phyloP scores from a whole-genome alignment of 2,888 invertebrate species.

The Amphipyra tragopoginis region DNA sequence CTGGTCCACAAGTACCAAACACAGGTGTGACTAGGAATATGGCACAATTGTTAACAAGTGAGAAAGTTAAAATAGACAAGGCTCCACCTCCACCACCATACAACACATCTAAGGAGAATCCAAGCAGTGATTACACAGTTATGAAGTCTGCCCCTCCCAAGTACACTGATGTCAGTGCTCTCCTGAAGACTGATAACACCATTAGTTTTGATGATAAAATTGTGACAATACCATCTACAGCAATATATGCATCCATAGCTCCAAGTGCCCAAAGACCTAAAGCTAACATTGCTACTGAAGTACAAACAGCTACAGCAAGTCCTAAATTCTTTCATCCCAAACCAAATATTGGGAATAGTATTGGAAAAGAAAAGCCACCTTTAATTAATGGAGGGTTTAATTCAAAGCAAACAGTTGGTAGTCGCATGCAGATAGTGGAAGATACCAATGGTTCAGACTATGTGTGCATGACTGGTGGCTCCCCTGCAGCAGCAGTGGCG shows the following conservation, averaged over 20 bases:
- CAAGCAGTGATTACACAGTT: slow-evolving; percentile 83
- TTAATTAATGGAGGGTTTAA: slow-evolving; percentile 77
- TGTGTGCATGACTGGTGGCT: slow-evolving; percentile 95
- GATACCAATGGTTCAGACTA: slow-evolving; percentile 95
- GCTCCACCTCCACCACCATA: slow-evolving; percentile 88
- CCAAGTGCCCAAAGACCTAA: slow-evolving; percentile 89
- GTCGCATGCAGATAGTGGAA: slow-evolving; percentile 90
- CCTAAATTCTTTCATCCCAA: slow-evolving; percentile 90
- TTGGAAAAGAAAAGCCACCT: slow-evolving; percentile 78
- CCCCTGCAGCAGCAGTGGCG: slow-evolving; percentile 84
- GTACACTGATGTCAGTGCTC: slow-evolving; percentile 84
- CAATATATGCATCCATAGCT: slow-evolving; percentile 88
- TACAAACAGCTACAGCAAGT: slow-evolving; percentile 86
- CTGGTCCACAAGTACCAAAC: slow-evolving; percentile 85
- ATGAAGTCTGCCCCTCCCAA: slow-evolving; percentile 88
- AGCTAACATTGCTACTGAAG: slow-evolving; percentile 88
- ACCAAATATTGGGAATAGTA: slow-evolving; percentile 90
- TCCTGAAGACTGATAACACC: slow-evolving; percentile 79
- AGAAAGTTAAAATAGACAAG: slow-evolving; percentile 87
- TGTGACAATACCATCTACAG: slow-evolving; percentile 84
- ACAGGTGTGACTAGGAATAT: slow-evolving; percentile 74
- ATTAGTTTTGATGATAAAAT: slow-evolving; percentile 84
- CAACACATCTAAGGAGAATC: slow-evolving; percentile 74
- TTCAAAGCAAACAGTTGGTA: slow-evolving; percentile 71
- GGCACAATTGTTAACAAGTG: slow-evolving; percentile 73